Evolutionary conservation across 2,888 invertebrate genomes (phyloP).

Genomic region (Nasonia oneida): DNA sequence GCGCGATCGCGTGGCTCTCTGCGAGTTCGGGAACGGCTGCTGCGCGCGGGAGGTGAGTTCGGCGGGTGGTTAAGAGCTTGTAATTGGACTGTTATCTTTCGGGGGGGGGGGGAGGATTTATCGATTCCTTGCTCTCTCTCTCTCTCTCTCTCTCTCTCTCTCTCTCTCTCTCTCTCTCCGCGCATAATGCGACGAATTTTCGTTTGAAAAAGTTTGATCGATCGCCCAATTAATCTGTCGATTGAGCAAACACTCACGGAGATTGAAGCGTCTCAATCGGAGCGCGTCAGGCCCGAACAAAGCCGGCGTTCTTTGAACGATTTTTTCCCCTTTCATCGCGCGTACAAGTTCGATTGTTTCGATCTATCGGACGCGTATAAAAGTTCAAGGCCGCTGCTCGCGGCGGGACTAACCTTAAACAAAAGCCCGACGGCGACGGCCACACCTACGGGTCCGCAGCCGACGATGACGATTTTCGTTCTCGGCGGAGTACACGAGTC

Average conservation of each 20-base stretch:
- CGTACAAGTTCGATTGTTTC: not conserved
- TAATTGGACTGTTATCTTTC: slow-evolving; percentile 7
- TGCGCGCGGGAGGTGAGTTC: not conserved
- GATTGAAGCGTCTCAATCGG: not conserved
- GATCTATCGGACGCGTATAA: not conserved
- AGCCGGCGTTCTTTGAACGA: not conserved
- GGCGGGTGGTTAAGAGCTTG: not conserved
- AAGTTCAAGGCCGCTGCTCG: not conserved
- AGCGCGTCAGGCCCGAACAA: not conserved
- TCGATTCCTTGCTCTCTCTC: not conserved
- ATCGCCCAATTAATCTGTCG: not conserved
- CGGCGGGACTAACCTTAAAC: slow-evolving; percentile 70
- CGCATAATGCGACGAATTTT: too few relatives aligned
- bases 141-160: too few relatives aligned
- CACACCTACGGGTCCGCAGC: slow-evolving; percentile 72
- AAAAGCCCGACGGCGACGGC: slow-evolving; percentile 72
- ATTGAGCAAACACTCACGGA: not conserved
- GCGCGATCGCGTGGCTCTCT: slow-evolving; percentile 21
- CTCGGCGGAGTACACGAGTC: slow-evolving; percentile 66
- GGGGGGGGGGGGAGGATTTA: not conserved
- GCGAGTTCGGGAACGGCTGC: not conserved
- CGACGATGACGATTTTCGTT: slow-evolving; percentile 74
- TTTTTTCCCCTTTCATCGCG: not conserved
- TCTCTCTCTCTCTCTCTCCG: too few relatives aligned
- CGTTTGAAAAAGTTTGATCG: not conserved